Evolutionary conservation across 2,888 invertebrate species (phyloP), one percentile per base, ranked within the genome.

Genomic region (Polydrusus pterygomalis): DNA sequence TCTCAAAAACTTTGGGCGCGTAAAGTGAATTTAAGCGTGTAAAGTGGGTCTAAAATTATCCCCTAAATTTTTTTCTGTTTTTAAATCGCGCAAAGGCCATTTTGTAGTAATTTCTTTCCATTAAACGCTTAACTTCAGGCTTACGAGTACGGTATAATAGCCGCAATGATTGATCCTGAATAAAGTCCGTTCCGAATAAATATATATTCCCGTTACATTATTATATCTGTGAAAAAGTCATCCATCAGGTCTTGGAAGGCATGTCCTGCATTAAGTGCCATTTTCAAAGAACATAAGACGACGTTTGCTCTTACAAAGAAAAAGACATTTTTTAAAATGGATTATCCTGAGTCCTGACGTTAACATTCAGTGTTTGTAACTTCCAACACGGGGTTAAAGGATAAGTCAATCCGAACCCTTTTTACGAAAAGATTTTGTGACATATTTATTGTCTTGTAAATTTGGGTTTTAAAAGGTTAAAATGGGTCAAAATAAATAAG

Each of bases 341-440:
- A 64, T 72, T 45, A 65, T 56, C 65, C 65, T 25, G 72, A 54
- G 58, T 56, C 65, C 65, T 25, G 72, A 54, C 25, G 72, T 72
- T 72, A 72, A 54, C 65, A 72, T 72, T 72, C 72, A 72, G 58
- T 56, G 65, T 72, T 64, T 65, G 72, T 72, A 72, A 65, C 56
- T 56, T 58, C 56, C 45, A 65, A 56, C 72, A 7, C 34, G 45
- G 64, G 72, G 65, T 65, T 72, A 65, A 56, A 56, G 72, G 64
- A 72, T 58, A 72, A 72, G 72, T 72, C 65, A 72, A 72, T 72
- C 65, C 72, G 10, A 72, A 56, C 72, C 72, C 65, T 72, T 56
- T 72, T 72, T 58, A 65, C 9, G 40, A 38, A 47, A 43, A 72
- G 63, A 63, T 62, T 45, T 56, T 38, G 34, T 62, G 45, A 62